These are phyloP conservation scores for Drosophila rufa DNA, from an alignment of 1,140 invertebrate genomes.

Conservation along the genomic window DNA sequence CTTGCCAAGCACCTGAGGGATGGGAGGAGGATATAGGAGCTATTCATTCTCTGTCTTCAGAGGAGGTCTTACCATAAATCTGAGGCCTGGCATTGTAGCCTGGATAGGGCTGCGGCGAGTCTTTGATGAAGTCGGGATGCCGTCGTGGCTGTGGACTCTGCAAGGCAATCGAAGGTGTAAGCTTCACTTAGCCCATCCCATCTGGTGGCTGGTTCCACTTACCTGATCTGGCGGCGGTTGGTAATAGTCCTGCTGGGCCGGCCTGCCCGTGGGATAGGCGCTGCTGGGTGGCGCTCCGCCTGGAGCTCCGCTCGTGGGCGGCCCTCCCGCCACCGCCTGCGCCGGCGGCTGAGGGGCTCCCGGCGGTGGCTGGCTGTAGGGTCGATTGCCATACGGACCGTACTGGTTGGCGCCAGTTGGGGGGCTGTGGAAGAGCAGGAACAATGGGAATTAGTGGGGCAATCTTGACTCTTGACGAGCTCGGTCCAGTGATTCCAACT, in stretches of 20 bases:
- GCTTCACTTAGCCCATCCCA: background rate
- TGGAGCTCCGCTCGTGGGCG: slow-evolving; percentile 69
- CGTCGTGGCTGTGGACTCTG: slow-evolving; percentile 88
- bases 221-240: slow-evolving; percentile 87
- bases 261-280: slow-evolving; percentile 86
- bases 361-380: slow-evolving; percentile 78
- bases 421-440: slow-evolving; percentile 42
- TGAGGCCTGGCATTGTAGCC: slow-evolving; percentile 87
- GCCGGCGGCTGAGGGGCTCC: slow-evolving; percentile 73
- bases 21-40: background rate
- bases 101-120: slow-evolving; percentile 89
- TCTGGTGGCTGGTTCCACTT: background rate
- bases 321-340: slow-evolving; percentile 67
- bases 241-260: slow-evolving; percentile 89
- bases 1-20: slow-evolving; percentile 87
- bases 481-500: slow-evolving; percentile 21
- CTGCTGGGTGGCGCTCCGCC: slow-evolving; percentile 84
- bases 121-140: slow-evolving; percentile 94
- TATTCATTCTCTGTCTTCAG: too few species aligned
- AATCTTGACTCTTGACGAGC: background rate
- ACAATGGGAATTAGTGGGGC: slow-evolving; percentile 6
- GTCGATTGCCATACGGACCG: slow-evolving; percentile 78
- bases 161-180: slow-evolving; percentile 5
- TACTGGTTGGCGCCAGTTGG: slow-evolving; percentile 81
- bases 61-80: slow-evolving; percentile 85